Evolutionary conservation across 2,888 invertebrate species (phyloP).

Genomic region (Drosophila nigricruria): DNA sequence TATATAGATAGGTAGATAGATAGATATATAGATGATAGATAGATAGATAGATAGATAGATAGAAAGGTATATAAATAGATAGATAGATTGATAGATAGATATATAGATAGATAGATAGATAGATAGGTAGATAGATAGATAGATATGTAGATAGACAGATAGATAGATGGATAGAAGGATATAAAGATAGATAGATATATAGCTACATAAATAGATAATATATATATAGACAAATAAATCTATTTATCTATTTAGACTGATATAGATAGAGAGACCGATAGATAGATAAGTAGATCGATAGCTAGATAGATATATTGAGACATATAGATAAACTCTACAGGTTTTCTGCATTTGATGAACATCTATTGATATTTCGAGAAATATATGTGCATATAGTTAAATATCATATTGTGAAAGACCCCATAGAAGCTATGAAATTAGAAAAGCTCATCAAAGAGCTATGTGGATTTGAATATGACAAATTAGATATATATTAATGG

Average conservation of each 20-base stretch:
- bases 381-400: too few species aligned
- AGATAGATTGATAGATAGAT: background rate
- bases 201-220: background rate
- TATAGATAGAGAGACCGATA: too few species aligned
- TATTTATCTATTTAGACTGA: too few species aligned
- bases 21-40: too few species aligned
- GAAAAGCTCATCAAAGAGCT: background rate
- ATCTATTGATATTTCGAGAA: too few species aligned
- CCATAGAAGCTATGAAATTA: too few species aligned
- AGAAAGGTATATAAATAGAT: background rate
- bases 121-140: background rate
- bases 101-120: background rate
- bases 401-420: too few species aligned
- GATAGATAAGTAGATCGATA: background rate
- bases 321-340: background rate
- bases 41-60: too few species aligned
- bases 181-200: background rate
- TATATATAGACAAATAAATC: too few species aligned
- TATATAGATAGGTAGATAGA: too few species aligned
- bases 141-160: background rate
- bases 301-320: background rate
- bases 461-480: background rate
- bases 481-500: background rate
- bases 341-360: too few species aligned
- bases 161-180: background rate